These are phyloP conservation scores for Xerus rutilus DNA, from an alignment of 2,797 vertebrate species.

Conservation along the genomic window DNA sequence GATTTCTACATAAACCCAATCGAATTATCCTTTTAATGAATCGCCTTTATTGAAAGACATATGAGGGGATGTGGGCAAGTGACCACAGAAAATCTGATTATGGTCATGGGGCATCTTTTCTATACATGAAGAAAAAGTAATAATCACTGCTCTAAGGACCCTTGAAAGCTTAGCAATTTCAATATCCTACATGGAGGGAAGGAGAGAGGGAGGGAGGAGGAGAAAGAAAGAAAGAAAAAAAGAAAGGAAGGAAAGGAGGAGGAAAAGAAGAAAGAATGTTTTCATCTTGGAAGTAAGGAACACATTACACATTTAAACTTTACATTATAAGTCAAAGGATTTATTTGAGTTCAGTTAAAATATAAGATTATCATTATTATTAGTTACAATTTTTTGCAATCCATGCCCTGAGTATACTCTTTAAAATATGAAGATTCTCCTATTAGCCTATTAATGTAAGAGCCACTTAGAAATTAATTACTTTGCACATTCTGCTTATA, in stretches of 20 bases:
- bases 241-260: too few relatives aligned
- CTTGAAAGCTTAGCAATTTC: neutral
- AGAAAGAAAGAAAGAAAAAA: neutral
- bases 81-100: neutral
- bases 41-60: neutral
- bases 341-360: constrained; percentile 16
- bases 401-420: neutral
- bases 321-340: neutral
- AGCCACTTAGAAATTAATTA: neutral
- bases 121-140: constrained; percentile 6
- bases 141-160: neutral
- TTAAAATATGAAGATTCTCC: neutral
- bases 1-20: constrained; percentile 38
- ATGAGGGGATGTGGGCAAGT: neutral
- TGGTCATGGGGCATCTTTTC: neutral
- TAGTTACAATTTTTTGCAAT: constrained; percentile 20
- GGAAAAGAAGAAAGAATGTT: fast-evolving
- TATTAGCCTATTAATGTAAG: neutral
- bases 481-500: neutral
- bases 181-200: neutral
- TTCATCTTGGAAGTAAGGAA: neutral
- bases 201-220: neutral
- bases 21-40: constrained; percentile 34
- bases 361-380: neutral
- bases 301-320: constrained; percentile 43